phyloP scores from a whole-genome alignment of 2,888 invertebrate species.

The Erynnis tages region DNA sequence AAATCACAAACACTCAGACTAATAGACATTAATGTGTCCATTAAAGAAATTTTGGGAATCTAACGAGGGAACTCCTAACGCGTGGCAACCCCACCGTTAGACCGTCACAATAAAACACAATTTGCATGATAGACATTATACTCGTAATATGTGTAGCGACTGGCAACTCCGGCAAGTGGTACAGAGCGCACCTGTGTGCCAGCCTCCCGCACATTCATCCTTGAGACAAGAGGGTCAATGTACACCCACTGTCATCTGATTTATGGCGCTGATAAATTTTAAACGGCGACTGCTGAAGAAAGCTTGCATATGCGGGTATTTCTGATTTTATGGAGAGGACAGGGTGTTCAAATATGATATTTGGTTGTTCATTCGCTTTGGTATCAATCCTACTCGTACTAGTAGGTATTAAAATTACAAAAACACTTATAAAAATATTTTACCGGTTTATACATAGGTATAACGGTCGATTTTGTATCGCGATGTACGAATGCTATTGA shows the following conservation, averaged over 20 bases:
- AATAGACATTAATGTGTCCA: no score
- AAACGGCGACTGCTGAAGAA: slow-evolving; percentile 23
- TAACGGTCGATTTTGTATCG: no score
- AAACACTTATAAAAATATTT: no score
- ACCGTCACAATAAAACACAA: neutral
- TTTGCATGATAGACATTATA: neutral
- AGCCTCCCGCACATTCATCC: slow-evolving; percentile 27
- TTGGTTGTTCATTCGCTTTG: neutral
- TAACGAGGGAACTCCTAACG: no score
- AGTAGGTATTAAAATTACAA: no score
- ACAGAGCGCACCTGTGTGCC: slow-evolving; percentile 32
- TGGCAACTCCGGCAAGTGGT: neutral
- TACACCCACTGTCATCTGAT: slow-evolving; percentile 32
- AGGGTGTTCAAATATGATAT: slow-evolving; percentile 1
- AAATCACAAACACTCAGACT: no score
- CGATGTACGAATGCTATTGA: no score
- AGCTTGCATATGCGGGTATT: slow-evolving; percentile 10
- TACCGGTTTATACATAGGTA: no score
- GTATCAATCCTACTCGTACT: no score
- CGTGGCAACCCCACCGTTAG: no score
- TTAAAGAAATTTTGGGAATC: no score
- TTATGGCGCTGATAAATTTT: slow-evolving; percentile 29
- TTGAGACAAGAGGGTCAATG: slow-evolving; percentile 30
- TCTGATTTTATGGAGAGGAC: neutral
- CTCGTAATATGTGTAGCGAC: slow-evolving; percentile 2